A percentile compares a stretch with the other conserved stretches of the same genome.
Evolutionary conservation across 2,888 invertebrate species (phyloP).

Genomic region (Sinotaia quadrata): DNA sequence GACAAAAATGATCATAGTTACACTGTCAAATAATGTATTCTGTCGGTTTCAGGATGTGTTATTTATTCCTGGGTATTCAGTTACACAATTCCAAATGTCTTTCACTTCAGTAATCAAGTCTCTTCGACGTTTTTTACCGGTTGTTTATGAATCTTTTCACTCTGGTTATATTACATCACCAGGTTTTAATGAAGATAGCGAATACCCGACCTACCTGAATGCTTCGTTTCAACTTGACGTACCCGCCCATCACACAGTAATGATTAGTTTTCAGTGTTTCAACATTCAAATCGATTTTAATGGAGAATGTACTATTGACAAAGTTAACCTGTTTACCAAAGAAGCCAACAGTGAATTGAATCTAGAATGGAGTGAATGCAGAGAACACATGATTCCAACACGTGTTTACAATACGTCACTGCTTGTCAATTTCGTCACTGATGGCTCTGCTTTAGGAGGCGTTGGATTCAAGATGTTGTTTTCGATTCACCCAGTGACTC

Average conservation of each 20-base stretch:
- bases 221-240: not conserved
- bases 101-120: too few relatives aligned
- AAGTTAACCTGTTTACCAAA: not conserved
- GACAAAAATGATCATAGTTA: too few relatives aligned
- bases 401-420: not conserved
- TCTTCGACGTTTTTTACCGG: not conserved
- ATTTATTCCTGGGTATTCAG: too few relatives aligned
- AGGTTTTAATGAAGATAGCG: not conserved
- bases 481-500: not conserved
- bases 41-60: too few relatives aligned
- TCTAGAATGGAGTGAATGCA: not conserved
- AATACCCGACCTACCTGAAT: not conserved
- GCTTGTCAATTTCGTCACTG: not conserved
- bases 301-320: not conserved
- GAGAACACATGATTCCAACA: not conserved
- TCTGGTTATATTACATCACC: not conserved
- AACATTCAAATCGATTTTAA: not conserved
- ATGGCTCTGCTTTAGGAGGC: not conserved
- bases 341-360: not conserved
- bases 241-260: not conserved
- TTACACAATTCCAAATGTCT: too few relatives aligned
- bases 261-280: not conserved
- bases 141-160: not conserved
- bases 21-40: too few relatives aligned
- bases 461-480: not conserved